These are phyloP conservation scores for Montipora sp. DNA, from an alignment of 64 coral and sea anemone species.

Conservation along the genomic window DNA sequence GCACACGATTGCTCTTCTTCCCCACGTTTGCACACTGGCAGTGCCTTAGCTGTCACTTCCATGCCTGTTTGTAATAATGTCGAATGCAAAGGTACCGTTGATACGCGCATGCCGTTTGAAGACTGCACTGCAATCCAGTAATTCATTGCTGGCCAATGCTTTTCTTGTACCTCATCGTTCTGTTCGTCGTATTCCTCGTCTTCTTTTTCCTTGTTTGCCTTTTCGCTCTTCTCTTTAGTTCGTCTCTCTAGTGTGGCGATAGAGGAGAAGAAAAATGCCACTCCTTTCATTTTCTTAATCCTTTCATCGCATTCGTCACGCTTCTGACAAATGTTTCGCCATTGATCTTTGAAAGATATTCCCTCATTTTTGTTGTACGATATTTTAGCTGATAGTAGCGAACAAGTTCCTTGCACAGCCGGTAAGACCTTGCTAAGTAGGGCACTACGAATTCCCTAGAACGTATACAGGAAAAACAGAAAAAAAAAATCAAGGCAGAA, in stretches of 20 bases:
- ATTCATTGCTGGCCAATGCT: conserved; percentile 3
- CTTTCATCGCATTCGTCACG: too few relatives aligned
- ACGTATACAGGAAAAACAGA: too few relatives aligned
- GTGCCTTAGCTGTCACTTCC: not conserved
- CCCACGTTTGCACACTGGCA: not conserved
- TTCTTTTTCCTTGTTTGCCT: not conserved
- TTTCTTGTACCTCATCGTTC: not conserved
- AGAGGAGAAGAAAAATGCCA: conserved; percentile 18
- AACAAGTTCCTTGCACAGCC: not conserved
- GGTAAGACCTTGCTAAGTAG: not conserved
- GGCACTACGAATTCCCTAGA: not conserved
- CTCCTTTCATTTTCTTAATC: not conserved
- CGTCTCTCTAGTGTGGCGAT: not conserved
- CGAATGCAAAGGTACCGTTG: not conserved
- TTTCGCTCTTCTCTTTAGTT: not conserved
- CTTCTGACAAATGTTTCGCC: not conserved
- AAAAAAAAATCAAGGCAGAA: too few relatives aligned
- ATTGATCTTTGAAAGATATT: not conserved
- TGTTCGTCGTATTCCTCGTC: not conserved
- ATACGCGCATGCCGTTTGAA: not conserved
- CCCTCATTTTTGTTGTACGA: not conserved
- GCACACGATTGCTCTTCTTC: not conserved
- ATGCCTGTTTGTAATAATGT: not conserved
- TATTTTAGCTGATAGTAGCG: not conserved
- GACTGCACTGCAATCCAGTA: conserved; percentile 40